Conservation (phyloP, 2,113 vertebrate genomes). For the Passerina amoena region DNA sequence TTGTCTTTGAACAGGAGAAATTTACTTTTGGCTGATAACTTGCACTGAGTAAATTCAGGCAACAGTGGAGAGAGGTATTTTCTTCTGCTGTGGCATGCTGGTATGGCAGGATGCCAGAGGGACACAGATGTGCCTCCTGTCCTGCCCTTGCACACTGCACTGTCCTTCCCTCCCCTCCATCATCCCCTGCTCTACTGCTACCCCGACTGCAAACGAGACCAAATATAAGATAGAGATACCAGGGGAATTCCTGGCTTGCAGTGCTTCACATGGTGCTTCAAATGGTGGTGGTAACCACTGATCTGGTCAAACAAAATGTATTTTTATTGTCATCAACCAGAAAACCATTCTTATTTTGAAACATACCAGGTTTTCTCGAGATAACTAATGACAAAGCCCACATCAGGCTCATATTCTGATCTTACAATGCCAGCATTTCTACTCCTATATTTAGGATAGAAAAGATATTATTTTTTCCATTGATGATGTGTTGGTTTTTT, state of each 20-base stretch:
- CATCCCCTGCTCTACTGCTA: not conserved
- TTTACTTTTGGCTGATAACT: not conserved
- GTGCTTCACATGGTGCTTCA: not conserved
- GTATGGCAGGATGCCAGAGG: not conserved
- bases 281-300: not conserved
- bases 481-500: not conserved
- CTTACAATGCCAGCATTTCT: not conserved
- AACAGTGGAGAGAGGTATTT: not conserved
- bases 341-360: not conserved
- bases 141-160: not conserved
- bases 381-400: not conserved
- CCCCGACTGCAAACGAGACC: fast-evolving
- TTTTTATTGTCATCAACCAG: not conserved
- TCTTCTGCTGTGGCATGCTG: not conserved
- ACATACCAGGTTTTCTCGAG: not conserved
- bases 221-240: not conserved
- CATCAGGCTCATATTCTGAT: not conserved
- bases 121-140: not conserved
- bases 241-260: not conserved
- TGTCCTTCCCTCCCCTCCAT: not conserved
- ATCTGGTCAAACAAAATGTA: not conserved
- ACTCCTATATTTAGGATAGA: not conserved
- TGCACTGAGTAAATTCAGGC: not conserved
- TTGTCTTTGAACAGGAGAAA: not conserved
- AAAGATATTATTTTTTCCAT: not conserved